Evolutionary conservation across 1,140 invertebrate genomes (phyloP).

Genomic region (Agrypnia vestita): DNA sequence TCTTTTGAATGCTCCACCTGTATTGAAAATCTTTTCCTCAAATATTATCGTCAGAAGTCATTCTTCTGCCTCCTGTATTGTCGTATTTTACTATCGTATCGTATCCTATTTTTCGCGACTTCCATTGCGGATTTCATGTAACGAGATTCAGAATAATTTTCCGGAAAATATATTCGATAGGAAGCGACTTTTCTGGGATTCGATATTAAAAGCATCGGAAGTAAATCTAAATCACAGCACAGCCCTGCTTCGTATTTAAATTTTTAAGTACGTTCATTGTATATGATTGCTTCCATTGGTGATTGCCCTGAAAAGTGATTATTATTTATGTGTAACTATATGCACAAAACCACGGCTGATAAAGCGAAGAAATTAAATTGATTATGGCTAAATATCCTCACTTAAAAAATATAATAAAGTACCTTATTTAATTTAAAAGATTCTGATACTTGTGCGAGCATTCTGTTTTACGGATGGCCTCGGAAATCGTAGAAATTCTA

Average conservation of each 20-base stretch:
- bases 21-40: too few species aligned
- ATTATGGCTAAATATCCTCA: slow-evolving; percentile 5
- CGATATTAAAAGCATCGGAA: background rate
- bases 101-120: background rate
- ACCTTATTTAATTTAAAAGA: too few species aligned
- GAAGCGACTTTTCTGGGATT: background rate
- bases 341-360: background rate
- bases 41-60: too few species aligned
- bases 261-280: background rate
- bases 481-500: too few species aligned
- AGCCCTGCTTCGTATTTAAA: background rate
- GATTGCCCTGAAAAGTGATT: slow-evolving; percentile 9
- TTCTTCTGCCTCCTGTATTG: too few species aligned
- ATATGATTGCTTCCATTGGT: slow-evolving; percentile 2
- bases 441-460: too few species aligned
- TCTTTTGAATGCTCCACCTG: too few species aligned
- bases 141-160: background rate
- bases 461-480: too few species aligned
- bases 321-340: background rate
- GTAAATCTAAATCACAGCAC: background rate
- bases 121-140: background rate
- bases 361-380: background rate
- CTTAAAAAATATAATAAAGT: too few species aligned
- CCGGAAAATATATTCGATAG: background rate
- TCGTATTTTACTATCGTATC: too few species aligned